Evolutionary conservation across 2,113 vertebrate genomes (phyloP).

Genomic region (Pheucticus melanocephalus): DNA sequence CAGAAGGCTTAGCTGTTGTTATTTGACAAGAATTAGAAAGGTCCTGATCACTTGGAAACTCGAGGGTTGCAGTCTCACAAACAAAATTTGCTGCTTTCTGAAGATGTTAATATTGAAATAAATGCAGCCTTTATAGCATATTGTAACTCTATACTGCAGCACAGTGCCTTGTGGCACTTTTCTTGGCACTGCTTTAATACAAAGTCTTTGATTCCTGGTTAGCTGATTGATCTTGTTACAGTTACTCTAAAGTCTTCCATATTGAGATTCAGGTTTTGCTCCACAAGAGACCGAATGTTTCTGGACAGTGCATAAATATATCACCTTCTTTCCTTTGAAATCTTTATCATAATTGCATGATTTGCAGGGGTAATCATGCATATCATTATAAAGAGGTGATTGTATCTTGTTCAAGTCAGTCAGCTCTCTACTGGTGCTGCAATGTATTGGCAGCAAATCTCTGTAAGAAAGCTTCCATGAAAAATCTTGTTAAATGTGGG

Average conservation of each 20-base stretch:
- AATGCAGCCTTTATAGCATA: neutral
- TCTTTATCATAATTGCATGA: constrained; percentile 18
- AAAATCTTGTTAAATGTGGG: neutral
- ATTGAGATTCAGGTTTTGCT: neutral
- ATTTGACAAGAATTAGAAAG: neutral
- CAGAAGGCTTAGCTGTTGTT: neutral
- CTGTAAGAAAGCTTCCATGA: neutral
- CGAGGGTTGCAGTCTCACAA: neutral
- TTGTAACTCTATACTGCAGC: neutral
- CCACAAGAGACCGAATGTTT: neutral
- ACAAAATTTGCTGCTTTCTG: neutral
- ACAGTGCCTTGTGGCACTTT: neutral
- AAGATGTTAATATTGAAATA: neutral
- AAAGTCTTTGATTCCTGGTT: neutral
- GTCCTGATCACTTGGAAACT: neutral
- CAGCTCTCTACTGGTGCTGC: neutral
- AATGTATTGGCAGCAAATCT: neutral
- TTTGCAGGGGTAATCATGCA: neutral
- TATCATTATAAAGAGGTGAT: neutral
- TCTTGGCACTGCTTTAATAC: neutral
- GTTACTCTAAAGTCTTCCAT: neutral
- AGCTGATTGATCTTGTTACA: neutral
- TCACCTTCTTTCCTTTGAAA: constrained; percentile 2
- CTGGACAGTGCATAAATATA: neutral
- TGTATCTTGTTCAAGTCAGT: neutral